Evolutionary conservation across 92 coral and sea anemone species (phyloP).

Genomic region (Porites rus): DNA sequence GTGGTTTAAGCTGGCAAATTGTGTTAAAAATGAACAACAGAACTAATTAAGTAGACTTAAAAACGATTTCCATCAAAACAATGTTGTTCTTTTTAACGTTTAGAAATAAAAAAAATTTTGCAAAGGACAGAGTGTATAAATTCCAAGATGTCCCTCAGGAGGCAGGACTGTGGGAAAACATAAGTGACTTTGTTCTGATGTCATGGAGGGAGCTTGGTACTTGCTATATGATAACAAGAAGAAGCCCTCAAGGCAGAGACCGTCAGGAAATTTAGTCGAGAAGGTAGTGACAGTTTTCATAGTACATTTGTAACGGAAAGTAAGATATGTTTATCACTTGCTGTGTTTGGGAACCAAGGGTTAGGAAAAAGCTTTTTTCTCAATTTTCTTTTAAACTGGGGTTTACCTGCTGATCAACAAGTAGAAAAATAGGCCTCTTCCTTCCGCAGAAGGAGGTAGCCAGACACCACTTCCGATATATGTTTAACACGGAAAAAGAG

Average conservation of each 20-base stretch:
- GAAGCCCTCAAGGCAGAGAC: not conserved
- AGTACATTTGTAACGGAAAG: slow-evolving; percentile 34
- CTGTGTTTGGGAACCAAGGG: slow-evolving; percentile 64
- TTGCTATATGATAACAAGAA: slow-evolving; percentile 32
- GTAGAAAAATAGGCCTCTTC: slow-evolving; percentile 40
- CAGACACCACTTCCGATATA: slow-evolving; percentile 65
- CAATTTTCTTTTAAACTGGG: slow-evolving; percentile 48
- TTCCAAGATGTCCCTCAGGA: not conserved
- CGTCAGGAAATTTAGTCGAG: slow-evolving; percentile 27
- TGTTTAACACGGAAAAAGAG: slow-evolving; percentile 37
- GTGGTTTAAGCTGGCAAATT: too few relatives aligned
- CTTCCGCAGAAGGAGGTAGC: slow-evolving; percentile 46
- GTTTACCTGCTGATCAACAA: not conserved
- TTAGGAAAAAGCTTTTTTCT: slow-evolving; percentile 64
- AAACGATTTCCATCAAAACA: too few relatives aligned
- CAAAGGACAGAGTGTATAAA: not conserved
- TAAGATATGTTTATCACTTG: slow-evolving; percentile 48
- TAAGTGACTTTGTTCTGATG: slow-evolving; percentile 48
- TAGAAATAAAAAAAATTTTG: slow-evolving; percentile 1
- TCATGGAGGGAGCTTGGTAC: slow-evolving; percentile 61
- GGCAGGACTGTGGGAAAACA: slow-evolving; percentile 33
- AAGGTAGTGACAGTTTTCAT: slow-evolving; percentile 39
- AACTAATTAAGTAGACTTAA: not conserved
- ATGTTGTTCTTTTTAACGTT: not conserved
- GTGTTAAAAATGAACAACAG: too few relatives aligned